Evolutionary conservation across 2,888 invertebrate genomes (phyloP).

Genomic region (Ariolimax columbianus): DNA sequence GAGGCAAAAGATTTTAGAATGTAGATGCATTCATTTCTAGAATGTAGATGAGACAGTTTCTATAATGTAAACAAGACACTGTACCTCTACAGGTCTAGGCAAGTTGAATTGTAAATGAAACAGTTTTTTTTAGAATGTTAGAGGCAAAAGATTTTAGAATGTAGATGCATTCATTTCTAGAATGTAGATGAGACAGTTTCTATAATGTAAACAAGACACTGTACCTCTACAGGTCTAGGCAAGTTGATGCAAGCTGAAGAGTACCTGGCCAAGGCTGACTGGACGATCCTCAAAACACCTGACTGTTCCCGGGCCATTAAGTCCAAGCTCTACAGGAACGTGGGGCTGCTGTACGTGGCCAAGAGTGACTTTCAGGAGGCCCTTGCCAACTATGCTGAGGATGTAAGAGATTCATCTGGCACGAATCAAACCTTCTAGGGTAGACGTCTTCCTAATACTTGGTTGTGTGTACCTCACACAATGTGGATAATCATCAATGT

Average conservation of each 20-base stretch:
- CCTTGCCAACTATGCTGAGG: constrained; percentile 67
- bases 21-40: no score
- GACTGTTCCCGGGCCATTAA: constrained; percentile 78
- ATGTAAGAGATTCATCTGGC: neutral
- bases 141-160: neutral
- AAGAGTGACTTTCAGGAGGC: constrained; percentile 78
- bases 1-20: no score
- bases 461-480: no score
- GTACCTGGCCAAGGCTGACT: constrained; percentile 78
- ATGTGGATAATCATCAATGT: no score
- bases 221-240: constrained; percentile 71
- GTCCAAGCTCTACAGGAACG: constrained; percentile 77
- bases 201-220: no score
- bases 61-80: no score
- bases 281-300: constrained; percentile 78
- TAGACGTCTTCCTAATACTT: no score
- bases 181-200: no score
- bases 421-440: no score
- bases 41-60: no score
- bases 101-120: neutral
- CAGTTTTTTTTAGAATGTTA: neutral
- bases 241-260: constrained; percentile 78
- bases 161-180: no score
- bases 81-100: no score
- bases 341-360: constrained; percentile 77